Base-by-base conservation (phyloP, 2,888 invertebrate genomes). In the Clistopyga incitator region DNA sequence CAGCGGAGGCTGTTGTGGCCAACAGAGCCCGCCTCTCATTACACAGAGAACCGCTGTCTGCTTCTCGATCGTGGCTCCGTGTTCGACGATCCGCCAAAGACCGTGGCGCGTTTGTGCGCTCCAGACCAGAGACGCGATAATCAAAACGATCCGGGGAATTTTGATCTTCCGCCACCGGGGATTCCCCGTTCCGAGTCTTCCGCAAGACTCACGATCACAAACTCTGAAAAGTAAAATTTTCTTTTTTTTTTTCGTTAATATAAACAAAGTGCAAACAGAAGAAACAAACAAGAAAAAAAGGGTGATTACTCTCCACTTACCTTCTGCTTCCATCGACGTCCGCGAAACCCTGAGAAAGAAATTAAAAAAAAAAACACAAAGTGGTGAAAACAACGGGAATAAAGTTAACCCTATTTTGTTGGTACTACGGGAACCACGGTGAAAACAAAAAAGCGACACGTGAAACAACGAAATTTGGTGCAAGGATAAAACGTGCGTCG, bases 1-100 rank as follows among this genome's bases (percentile, higher is more conserved):
- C 70, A 74, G 80, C 72, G 42, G 47, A 52, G 65, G 42, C 71
- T 61, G 65, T 38, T 81, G 77, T 64, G 78, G 59, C 77, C 59
- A 54, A 80, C 76, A 83, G 64, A 64, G 47, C 54, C 68, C 52
- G 76, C 71, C 75, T 78, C 50, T 79, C 75, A 65, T 65, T 74
- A 29, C 38, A 47, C 47, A 29, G 38, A 23, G 56, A 54, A n/a
- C 42, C 23, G 47, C 50, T 52, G 34, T 25, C 38, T n/a, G 42
- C 45, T 34, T 34, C 71, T 47, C 72, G 45, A 45, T 74, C 45
- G 56, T 25, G 70, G 20, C 47, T 25, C 18, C 29, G 71, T 45
- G 25, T 45, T 42, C 54, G 23, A 23, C 45, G 56, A 59, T 25
- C 42, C 56, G 2, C 71, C 42, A 56, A 70, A 52, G 25, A 54